A percentile compares a stretch with the other conserved stretches of the same genome.
Evolutionary conservation across 2,113 vertebrate species (phyloP).

Genomic region (Indicator indicator): DNA sequence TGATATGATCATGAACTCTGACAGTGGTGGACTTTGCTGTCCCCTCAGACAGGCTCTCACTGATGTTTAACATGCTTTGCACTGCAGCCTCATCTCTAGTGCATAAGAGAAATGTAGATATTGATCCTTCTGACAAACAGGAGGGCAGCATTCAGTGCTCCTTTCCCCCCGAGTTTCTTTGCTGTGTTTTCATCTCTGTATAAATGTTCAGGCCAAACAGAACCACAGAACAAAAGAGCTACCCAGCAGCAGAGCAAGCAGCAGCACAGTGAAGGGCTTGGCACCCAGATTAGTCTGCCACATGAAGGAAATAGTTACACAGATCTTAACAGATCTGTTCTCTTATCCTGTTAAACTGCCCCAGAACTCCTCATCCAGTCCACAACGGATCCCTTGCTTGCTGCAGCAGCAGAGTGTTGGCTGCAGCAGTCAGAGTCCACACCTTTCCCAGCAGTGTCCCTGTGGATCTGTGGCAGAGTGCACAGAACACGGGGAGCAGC

Average conservation of each 20-base stretch:
- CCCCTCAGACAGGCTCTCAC: background rate
- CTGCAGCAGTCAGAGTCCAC: background rate
- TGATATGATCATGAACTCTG: background rate
- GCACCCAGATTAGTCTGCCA: background rate
- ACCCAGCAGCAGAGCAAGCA: background rate
- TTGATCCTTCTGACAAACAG: background rate
- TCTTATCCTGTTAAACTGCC: background rate
- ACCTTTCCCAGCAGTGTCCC: background rate
- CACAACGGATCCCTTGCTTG: background rate
- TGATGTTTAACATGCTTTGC: background rate
- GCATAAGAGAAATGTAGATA: background rate
- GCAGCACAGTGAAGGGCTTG: background rate
- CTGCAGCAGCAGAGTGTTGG: background rate
- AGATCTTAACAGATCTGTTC: background rate
- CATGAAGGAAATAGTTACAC: background rate
- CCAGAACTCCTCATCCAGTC: background rate
- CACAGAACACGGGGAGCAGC: background rate
- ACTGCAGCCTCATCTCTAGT: background rate
- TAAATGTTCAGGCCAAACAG: background rate
- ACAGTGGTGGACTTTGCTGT: background rate
- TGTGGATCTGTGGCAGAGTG: background rate
- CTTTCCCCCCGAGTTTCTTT: background rate
- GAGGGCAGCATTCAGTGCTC: background rate
- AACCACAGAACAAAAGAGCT: background rate
- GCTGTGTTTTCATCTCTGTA: background rate